A percentile compares a stretch with the other conserved stretches of the same genome.
Conservation (phyloP, 2,888 invertebrate species). For the Synergus gifuensis region DNA sequence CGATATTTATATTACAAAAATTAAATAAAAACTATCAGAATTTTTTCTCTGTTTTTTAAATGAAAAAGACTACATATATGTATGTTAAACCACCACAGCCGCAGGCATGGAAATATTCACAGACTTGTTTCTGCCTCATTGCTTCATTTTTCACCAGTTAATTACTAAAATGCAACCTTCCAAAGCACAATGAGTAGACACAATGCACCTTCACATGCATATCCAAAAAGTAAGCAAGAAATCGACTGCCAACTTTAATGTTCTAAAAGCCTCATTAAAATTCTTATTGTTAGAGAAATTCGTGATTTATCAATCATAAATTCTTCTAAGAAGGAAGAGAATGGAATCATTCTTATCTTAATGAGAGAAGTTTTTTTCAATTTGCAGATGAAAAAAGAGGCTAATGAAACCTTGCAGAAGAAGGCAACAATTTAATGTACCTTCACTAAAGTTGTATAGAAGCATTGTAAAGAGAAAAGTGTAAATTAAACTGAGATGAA, state of each 20-base stretch:
- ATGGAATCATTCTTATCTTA: too few species aligned
- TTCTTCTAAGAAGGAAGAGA: too few species aligned
- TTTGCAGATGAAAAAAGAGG: too few species aligned
- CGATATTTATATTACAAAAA: too few species aligned
- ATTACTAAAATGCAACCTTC: slow-evolving; percentile 11
- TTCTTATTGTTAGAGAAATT: background rate
- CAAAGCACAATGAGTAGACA: background rate
- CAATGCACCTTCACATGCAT: background rate
- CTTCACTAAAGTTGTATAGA: background rate
- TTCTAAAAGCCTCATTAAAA: background rate
- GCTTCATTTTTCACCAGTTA: slow-evolving; percentile 25
- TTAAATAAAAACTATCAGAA: too few species aligned
- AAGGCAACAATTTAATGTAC: too few species aligned
- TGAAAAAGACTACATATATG: background rate
- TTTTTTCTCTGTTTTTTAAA: background rate
- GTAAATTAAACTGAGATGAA: background rate
- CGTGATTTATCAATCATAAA: too few species aligned
- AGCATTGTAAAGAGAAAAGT: background rate
- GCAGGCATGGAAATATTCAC: slow-evolving; percentile 9
- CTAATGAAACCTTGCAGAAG: too few species aligned
- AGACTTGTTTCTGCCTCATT: slow-evolving; percentile 16
- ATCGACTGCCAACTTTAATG: background rate
- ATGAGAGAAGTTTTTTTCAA: too few species aligned
- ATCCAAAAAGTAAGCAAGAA: background rate
- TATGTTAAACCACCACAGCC: background rate